Base-by-base conservation (phyloP, 2,888 invertebrate genomes). In the Cataglyphis altisquamis region DNA sequence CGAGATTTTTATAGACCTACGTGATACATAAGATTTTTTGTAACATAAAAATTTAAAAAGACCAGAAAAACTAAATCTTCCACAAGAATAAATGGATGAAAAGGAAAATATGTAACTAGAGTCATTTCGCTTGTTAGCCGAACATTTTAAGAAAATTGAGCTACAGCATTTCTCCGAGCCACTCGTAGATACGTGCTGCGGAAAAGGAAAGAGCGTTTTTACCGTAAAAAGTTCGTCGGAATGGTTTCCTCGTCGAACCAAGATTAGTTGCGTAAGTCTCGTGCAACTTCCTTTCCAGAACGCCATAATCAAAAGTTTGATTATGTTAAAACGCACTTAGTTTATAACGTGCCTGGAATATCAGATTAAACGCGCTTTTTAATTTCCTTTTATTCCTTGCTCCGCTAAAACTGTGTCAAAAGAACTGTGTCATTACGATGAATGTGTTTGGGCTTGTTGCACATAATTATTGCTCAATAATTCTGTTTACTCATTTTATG, bases 281-380 rank as follows among this genome's bases (percentile, higher is more conserved):
- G 78, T 55, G 32, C 41, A 83, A 83, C 67, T 83, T 83, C 63
- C 62, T 78, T 52, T 83, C 52, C 63, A 78, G 77, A 62, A 48
- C 39, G 77, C 18, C 77, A 77, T 83, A 78, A 83, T 83, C 83
- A 83, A 83, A 83, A 83, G 78, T 83, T 78, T 78, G 62, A 78
- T 67, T 48, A 67, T 77, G 66, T 77, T 82, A 77, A 75, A 67
- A 25, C 77, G 67, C 68, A 52, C 62, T 68, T 62, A 68, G 57
- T 68, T 77, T 62, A 63, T 41, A 62, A 78, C 83, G 52, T 63
- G 78, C 18, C 41, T n/a, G 41, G 48, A 74, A 75, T 75, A 75
- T 67, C 25, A 77, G 60, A 82, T 82, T 66, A 57, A 64, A 55
- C 32, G 52, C 55, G 21, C 25, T 15, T 80, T 70, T 80, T 70